Conservation (phyloP, 30 jellyfish, hydroid and myxozoan species). For the Aurelia aurita complex sp. Pacific region DNA sequence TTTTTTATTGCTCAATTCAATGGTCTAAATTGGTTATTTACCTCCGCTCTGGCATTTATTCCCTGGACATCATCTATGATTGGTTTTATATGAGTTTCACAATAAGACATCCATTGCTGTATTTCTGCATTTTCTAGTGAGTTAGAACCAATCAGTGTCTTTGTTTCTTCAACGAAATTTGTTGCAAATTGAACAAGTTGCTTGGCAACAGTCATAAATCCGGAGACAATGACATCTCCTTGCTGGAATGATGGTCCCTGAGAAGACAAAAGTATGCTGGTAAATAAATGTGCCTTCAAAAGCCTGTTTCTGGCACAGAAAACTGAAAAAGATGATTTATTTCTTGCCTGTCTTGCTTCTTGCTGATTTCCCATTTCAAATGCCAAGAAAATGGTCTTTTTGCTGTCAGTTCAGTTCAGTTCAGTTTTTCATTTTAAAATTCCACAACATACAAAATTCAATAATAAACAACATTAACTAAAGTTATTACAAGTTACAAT, state of each 20-base stretch:
- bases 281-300: too few species aligned
- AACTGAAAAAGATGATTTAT: too few species aligned
- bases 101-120: conserved; percentile 48
- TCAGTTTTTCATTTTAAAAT: too few species aligned
- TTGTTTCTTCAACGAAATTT: not conserved
- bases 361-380: too few species aligned
- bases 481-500: too few species aligned
- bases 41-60: conserved; percentile 45
- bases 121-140: conserved; percentile 34
- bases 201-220: conserved; percentile 31
- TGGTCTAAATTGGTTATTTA: not conserved
- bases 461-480: too few species aligned
- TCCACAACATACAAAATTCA: too few species aligned
- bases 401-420: too few species aligned
- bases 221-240: conserved; percentile 21
- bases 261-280: not conserved
- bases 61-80: conserved; percentile 7
- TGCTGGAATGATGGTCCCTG: conserved; percentile 53
- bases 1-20: not conserved
- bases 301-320: too few species aligned
- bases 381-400: too few species aligned
- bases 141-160: conserved; percentile 7
- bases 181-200: conserved; percentile 14
- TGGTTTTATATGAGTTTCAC: conserved; percentile 53
- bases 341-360: too few species aligned